Conservation (phyloP, 2,888 invertebrate genomes). For the Pegoplata infirma region DNA sequence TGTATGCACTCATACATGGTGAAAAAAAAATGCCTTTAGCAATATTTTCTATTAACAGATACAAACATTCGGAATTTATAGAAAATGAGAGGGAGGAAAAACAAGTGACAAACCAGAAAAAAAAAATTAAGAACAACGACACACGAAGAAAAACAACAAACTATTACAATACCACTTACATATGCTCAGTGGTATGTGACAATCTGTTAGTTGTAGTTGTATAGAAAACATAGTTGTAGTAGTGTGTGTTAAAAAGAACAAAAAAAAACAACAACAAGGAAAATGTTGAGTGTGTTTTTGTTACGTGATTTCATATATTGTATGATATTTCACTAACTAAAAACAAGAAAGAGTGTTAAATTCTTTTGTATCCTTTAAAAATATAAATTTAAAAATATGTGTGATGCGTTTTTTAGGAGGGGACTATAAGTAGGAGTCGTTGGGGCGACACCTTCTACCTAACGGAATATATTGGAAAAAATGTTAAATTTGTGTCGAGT, state of each 20-base stretch:
- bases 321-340: too few relatives aligned
- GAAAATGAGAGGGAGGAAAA: not conserved
- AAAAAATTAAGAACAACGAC: not conserved
- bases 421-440: too few relatives aligned
- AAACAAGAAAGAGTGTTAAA: too few relatives aligned
- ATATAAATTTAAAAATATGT: too few relatives aligned
- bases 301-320: too few relatives aligned
- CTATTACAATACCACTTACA: conserved; percentile 14
- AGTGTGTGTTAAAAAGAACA: not conserved
- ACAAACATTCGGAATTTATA: not conserved
- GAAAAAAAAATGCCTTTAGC: conserved; percentile 12
- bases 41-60: conserved; percentile 38
- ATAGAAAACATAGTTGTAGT: not conserved
- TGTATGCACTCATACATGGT: not conserved
- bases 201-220: not conserved
- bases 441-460: too few relatives aligned
- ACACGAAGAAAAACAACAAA: not conserved
- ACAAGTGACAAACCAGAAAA: not conserved
- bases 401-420: too few relatives aligned
- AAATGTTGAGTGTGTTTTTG: too few relatives aligned
- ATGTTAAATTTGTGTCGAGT: too few relatives aligned
- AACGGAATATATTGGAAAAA: too few relatives aligned
- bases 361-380: too few relatives aligned
- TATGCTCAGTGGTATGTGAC: conserved; percentile 18
- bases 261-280: too few relatives aligned